phyloP scores from a whole-genome alignment of 2,113 vertebrate genomes.

The Petroica traversi region DNA sequence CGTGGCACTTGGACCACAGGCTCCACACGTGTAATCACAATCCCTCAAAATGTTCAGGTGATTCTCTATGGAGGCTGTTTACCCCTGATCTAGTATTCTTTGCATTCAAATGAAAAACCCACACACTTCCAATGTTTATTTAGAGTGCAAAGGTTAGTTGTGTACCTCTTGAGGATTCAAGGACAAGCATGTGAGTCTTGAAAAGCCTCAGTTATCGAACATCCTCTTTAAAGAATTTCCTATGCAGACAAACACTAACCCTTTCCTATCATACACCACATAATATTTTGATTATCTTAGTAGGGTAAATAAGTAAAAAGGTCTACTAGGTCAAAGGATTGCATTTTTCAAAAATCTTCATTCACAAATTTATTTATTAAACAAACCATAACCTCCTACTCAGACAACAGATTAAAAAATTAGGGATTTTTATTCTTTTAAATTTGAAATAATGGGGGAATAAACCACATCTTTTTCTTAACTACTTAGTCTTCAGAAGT shows the following conservation, averaged over 20 bases:
- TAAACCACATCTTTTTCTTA: neutral
- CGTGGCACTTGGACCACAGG: rapidly evolving
- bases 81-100: neutral
- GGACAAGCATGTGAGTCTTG: neutral
- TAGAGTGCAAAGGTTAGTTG: neutral
- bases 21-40: rapidly evolving
- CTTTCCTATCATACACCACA: neutral
- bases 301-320: neutral
- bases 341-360: neutral
- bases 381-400: neutral
- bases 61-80: neutral
- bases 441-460: neutral
- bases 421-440: neutral
- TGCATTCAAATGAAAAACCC: neutral
- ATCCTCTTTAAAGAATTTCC: neutral
- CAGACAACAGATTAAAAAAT: neutral
- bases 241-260: neutral
- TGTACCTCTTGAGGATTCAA: neutral
- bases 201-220: neutral
- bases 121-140: neutral
- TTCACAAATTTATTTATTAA: neutral
- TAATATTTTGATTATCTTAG: neutral
- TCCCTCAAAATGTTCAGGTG: neutral
- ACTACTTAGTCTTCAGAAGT: neutral
- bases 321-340: neutral